Percentiles rank a stretch among this genome's conserved stretches.
Conservation (phyloP, 2,113 vertebrate genomes). For the Cairina moschata region DNA sequence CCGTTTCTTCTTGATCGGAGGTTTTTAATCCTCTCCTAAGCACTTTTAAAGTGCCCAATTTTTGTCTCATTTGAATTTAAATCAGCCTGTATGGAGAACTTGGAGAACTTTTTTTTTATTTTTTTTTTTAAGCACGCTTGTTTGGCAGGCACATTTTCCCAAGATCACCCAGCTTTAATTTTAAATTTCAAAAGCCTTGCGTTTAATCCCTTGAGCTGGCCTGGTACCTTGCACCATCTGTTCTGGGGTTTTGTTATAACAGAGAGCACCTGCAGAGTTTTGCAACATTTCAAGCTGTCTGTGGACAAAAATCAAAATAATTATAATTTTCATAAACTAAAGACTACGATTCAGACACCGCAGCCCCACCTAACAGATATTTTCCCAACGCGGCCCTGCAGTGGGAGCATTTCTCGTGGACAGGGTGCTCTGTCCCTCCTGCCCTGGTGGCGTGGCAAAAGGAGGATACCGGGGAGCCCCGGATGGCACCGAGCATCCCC, state of each 20-base stretch:
- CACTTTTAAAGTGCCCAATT: constrained; percentile 76
- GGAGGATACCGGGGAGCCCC: background rate
- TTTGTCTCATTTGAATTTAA: constrained; percentile 78
- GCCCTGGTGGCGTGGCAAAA: background rate
- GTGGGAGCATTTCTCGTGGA: background rate
- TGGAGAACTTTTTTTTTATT: constrained; percentile 68
- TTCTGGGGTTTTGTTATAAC: constrained; percentile 84
- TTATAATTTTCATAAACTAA: constrained; percentile 82
- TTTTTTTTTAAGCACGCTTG: constrained; percentile 53
- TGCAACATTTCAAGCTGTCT: constrained; percentile 85
- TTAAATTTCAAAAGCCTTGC: constrained; percentile 85
- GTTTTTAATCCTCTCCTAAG: constrained; percentile 65
- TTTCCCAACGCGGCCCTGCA: constrained; percentile 24
- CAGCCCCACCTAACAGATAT: constrained; percentile 64
- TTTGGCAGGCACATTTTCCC: constrained; percentile 80
- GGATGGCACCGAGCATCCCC: background rate
- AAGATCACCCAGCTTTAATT: constrained; percentile 84
- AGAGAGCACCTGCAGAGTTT: constrained; percentile 83
- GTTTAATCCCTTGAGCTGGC: constrained; percentile 85
- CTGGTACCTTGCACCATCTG: constrained; percentile 84
- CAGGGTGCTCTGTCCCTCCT: constrained; percentile 4
- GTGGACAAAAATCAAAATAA: constrained; percentile 83
- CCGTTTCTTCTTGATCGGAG: constrained; percentile 39
- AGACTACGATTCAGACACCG: constrained; percentile 57
- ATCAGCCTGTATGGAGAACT: constrained; percentile 75